Evolutionary conservation across 2,113 vertebrate genomes (phyloP).

Genomic region (Monarcha castaneiventris): DNA sequence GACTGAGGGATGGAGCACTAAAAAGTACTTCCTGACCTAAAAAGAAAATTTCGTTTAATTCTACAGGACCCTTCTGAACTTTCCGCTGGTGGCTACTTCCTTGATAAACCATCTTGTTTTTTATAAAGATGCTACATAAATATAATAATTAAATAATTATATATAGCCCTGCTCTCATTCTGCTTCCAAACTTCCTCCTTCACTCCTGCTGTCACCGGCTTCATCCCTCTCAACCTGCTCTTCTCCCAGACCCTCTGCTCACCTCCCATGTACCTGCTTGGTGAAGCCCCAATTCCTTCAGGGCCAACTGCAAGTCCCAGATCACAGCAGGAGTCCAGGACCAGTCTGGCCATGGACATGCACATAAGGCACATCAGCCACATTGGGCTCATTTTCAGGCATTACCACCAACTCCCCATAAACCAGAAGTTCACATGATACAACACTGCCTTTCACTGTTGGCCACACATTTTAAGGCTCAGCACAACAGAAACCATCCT

Average conservation of each 20-base stretch:
- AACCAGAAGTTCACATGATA: not conserved
- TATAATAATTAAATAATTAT: not conserved
- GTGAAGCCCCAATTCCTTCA: not conserved
- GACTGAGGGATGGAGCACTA: not conserved
- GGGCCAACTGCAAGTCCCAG: not conserved
- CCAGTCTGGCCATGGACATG: rapidly evolving
- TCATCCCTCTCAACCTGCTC: rapidly evolving
- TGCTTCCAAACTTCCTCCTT: not conserved
- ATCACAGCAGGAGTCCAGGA: not conserved
- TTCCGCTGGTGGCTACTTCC: not conserved
- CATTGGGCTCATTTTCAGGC: not conserved
- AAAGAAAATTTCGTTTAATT: conserved; percentile 20
- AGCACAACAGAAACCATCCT: not conserved
- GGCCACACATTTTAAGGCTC: not conserved
- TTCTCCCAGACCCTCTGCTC: not conserved
- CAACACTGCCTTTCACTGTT: rapidly evolving
- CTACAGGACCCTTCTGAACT: not conserved
- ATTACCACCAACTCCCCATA: not conserved
- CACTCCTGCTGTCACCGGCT: not conserved
- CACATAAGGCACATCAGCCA: rapidly evolving
- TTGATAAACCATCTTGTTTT: not conserved
- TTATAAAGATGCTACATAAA: not conserved
- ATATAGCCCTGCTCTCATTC: rapidly evolving
- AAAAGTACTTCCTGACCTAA: not conserved
- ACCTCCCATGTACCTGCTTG: not conserved